Evolutionary conservation across 1,140 invertebrate species (phyloP), one percentile per base, ranked within the genome.

Genomic region (Papilio helenus): DNA sequence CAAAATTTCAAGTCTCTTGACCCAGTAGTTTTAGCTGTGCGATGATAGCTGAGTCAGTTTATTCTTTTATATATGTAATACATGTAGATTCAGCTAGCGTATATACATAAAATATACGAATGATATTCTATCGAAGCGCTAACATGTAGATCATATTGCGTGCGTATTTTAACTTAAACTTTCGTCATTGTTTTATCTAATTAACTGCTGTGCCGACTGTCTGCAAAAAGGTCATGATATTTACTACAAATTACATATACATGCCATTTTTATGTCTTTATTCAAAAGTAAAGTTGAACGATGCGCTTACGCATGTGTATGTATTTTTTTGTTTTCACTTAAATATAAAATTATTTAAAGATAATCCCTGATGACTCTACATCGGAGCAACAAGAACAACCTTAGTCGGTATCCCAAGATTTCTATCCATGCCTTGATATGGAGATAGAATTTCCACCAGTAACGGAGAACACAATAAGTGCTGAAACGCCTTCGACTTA

Each of bases 331-430:
- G 2, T 55, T 55, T 55, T 55, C n/a, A 20, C 51, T 55, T 55
- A 55, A 55, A 20, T 9, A 55, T 55, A 55, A 55, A 55, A 55
- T 55, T 55, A 55, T 20, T 55, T 55, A 55, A 55, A 55, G 51
- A 55, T 55, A 5, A 0, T 3, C 12, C 46, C 46, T 49, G 14
- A 49, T 55, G 51, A 55, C n/a, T 18, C 14, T 49, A 18, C 46
- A 49, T 49, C 4, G 46, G 46, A 55, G n/a, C 1, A 55, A 55
- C n/a, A 20, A 55, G 51, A n/a, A 20, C 18, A 18, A 49, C 1
- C 4, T 49, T 49, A 5, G 51, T 18, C n/a, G 20, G n/a, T 20
- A 55, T 20, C n/a, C n/a, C 1, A 55, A 18, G 51, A 55, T 55
- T 1, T 9, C 8, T 5, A 20, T 20, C 0, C 8, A 18, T 7